Base-by-base conservation (phyloP, 2,888 invertebrate species). In the Caenorhabditis sp. region DNA sequence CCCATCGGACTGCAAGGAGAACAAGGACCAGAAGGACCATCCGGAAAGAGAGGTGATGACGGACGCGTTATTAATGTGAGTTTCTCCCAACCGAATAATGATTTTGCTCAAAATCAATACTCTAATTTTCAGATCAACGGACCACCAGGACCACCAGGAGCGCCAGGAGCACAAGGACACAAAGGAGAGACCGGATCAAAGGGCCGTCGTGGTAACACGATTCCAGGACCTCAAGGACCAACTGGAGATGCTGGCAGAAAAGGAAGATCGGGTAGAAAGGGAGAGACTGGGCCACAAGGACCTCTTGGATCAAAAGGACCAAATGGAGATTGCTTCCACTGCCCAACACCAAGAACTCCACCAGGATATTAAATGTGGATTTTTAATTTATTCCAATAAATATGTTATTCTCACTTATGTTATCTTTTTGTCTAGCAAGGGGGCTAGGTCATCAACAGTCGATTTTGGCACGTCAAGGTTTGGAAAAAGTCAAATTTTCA, bases 1-100 rank as follows among this genome's bases (percentile, higher is more conserved):
- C 82, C 86, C 51, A 78, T 84, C n/a, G 86, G 86, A 65, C 82
- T 83, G 12, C 70, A 78, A 62, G 84, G 83, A 65, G 75, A 77
- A 24, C 80, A 75, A 19, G 82, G 83, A 69, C 69, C 73, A 58
- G 73, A 69, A 27, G 83, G 83, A 75, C 69, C 78, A 61, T 65
- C 72, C 54, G 83, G 84, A 70, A 79, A 81, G 76, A 74, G 75
- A 66, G 83, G 83, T 68, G 78, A 79, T 36, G 78, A 80, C 58
- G 84, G 83, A 53, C 74, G 77, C 31, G 79, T 82, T 64, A 72
- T 79, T 58, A 76, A 75, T 50, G 83, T 81, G 43, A 66, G 66
- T 43, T 49, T 31, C n/a, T 21, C 19, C 36, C 17, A 0, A 12
- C n/a, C 0, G n/a, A 14, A 37, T 26, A 36, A 19, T 19, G 17